These are phyloP conservation scores for Pseudomugil tenellus DNA, from an alignment of 2,797 vertebrate genomes.

Conservation along the genomic window DNA sequence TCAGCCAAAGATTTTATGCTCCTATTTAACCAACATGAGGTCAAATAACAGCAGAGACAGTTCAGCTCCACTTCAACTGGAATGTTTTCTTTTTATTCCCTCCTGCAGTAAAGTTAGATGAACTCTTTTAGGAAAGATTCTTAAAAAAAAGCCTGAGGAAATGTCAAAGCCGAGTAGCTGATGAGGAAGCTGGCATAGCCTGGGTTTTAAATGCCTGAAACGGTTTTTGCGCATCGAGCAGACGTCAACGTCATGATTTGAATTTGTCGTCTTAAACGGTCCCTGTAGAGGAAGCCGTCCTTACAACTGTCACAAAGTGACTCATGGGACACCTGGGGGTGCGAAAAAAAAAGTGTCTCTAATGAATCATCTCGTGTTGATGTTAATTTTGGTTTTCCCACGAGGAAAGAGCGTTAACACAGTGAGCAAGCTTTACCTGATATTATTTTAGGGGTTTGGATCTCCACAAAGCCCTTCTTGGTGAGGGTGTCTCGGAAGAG, in stretches of 20 bases:
- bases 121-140: conserved; percentile 38
- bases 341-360: conserved; percentile 8
- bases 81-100: background rate
- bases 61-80: too few relatives aligned
- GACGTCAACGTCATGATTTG: conserved; percentile 19
- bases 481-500: conserved; percentile 97
- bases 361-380: conserved; percentile 5
- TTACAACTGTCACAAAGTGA: conserved; percentile 43
- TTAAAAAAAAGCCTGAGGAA: conserved; percentile 8
- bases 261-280: background rate
- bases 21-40: background rate
- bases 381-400: conserved; percentile 6
- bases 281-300: conserved; percentile 33
- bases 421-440: conserved; percentile 83
- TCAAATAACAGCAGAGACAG: conserved; percentile 15
- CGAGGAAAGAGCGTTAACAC: background rate
- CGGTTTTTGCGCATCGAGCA: background rate
- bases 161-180: conserved; percentile 27
- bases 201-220: background rate
- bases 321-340: conserved; percentile 40
- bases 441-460: conserved; percentile 99
- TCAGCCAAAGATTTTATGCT: background rate
- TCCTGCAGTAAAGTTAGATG: conserved; percentile 6
- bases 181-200: conserved; percentile 5
- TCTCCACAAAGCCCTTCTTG: conserved; percentile 97